A percentile compares a stretch with the other conserved stretches of the same genome.
Conservation (phyloP, 2,797 vertebrate genomes). For the Sternotherus odoratus region DNA sequence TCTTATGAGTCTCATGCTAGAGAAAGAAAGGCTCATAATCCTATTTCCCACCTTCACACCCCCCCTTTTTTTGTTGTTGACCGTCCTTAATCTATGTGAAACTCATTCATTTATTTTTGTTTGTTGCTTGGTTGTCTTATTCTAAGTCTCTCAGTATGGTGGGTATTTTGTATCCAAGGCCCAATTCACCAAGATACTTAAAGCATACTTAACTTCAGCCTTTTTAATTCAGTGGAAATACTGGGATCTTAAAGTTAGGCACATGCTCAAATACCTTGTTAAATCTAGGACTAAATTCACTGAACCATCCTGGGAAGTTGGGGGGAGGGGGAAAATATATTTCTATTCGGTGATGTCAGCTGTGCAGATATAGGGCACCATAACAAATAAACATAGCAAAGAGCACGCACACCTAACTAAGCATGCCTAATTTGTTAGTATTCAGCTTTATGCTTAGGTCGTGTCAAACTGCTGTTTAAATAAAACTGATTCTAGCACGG, state of each 20-base stretch:
- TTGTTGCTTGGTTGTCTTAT: background rate
- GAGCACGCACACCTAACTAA: background rate
- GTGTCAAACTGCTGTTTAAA: background rate
- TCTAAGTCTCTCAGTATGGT: background rate
- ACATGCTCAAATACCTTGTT: background rate
- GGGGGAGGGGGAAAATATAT: accelerated
- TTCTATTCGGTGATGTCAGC: background rate
- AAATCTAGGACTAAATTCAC: background rate
- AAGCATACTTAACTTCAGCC: background rate
- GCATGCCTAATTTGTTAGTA: background rate
- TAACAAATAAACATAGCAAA: background rate
- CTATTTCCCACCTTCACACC: background rate
- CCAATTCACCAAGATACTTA: background rate
- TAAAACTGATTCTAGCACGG: background rate
- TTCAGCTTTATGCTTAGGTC: background rate
- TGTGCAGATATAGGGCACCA: background rate
- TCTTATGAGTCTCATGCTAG: background rate
- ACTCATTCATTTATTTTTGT: background rate
- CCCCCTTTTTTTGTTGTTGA: background rate
- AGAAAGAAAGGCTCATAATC: conserved; percentile 1
- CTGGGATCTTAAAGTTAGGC: background rate
- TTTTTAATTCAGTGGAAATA: background rate
- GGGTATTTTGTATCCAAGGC: background rate
- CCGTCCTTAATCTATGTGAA: background rate
- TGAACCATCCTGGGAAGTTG: background rate